Base-by-base conservation (phyloP, 2,888 invertebrate species). In the Tanytarsus gracilentus region DNA sequence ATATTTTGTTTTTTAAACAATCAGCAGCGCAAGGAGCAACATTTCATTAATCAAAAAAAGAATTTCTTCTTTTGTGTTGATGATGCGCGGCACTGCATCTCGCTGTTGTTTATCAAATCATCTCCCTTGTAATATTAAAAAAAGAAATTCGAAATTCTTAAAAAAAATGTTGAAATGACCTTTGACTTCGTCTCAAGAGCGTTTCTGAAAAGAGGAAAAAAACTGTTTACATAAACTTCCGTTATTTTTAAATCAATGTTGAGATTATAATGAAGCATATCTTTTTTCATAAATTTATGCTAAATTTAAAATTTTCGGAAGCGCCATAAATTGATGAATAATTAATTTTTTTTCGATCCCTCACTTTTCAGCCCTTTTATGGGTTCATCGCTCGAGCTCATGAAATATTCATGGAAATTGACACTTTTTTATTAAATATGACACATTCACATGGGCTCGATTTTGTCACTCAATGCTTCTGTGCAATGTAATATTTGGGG, bases 401-500 rank as follows among this genome's bases (percentile, higher is more conserved):
- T 51, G 25, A 51, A 51, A 51, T 51, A 51, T 51, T 51, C 51
- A 51, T 51, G 8, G 51, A 51, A 51, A 51, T 51, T 27, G 51
- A 51, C 51, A 51, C 51, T 51, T 51, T 51, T 27, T 9, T 51
- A 16, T 23, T 27, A 21, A 51, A 30, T 29, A 21, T 29, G 48
- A 48, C 9, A 39, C 39, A 39, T 39, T 39, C 9, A 5, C n/a
- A 51, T 51, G 29, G 18, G 23, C 18, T 44, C 21, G 7, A 14
- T 36, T 16, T 14, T 16, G 36, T 36, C 36, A 36, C 16, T 36
- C 11, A 33, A 33, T 18, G 44, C 18, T 18, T 23, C 23, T 23
- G 23, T 44, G 44, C 11, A 23, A 23, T 44, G 44, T 18, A 23
- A 11, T 44, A 9, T 44, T 44, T 44, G 44, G 18, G 44, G 44